Conservation (phyloP, 2,113 vertebrate genomes). For the Sterrhoptilus dennistouni region DNA sequence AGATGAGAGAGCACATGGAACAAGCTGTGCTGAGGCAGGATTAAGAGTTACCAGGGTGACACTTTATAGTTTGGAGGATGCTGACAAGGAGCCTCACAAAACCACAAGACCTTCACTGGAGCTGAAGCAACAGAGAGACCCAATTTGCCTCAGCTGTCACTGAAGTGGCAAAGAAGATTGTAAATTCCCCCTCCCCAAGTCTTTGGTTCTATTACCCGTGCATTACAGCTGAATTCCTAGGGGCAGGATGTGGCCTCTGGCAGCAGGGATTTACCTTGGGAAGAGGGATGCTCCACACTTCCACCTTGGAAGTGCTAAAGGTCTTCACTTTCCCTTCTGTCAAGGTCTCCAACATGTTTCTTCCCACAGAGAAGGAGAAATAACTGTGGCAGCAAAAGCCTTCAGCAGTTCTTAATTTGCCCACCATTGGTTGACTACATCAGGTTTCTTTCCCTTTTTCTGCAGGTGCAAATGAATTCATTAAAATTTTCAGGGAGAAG, state of each 20-base stretch:
- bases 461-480: neutral
- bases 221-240: neutral
- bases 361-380: neutral
- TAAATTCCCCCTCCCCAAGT: neutral
- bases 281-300: neutral
- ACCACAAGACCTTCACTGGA: neutral
- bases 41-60: constrained; percentile 46
- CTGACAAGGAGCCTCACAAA: neutral
- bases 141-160: neutral
- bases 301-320: neutral
- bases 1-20: neutral
- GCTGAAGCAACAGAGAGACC: neutral
- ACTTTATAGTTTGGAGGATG: constrained; percentile 14
- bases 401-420: neutral
- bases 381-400: neutral
- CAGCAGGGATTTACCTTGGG: neutral
- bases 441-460: neutral
- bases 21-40: constrained; percentile 26
- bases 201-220: neutral
- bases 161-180: neutral
- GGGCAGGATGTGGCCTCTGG: neutral
- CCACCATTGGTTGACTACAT: fast-evolving
- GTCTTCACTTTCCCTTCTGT: neutral
- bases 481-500: neutral
- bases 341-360: neutral